Base-by-base conservation (phyloP, 1,140 invertebrate genomes). In the Himalopsyche phryganea region DNA sequence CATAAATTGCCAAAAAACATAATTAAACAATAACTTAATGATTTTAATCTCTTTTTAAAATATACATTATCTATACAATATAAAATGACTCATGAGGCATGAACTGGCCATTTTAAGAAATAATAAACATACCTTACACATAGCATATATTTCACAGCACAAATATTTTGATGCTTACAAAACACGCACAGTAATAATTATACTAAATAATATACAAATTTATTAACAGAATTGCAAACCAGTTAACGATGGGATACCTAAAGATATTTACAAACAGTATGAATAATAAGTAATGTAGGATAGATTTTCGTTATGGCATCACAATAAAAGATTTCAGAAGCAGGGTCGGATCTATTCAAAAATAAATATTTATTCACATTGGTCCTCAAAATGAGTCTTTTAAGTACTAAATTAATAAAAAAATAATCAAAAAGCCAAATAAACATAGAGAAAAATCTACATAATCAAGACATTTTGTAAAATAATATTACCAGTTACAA, bases 361-460 rank as follows among this genome's bases (percentile, higher is more conserved):
- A 56, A 56, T 41, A 48, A 56, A 48, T 32, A 28, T 49, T 32
- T 56, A 48, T 48, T 56, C 36, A 40, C 46, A 56, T 56, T 56
- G 53, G 53, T 56, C 53, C 53, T 56, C 53, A 40, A 41, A 7
- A 56, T 28, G 45, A 55, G 53, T 40, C 51, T 56, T 45, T 45
- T 56, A 56, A 56, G 53, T 56, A 56, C 53, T 56, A 48, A 56
- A 17, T 15, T 19, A 33, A 32, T 46, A 54, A 49, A 32, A 23
- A 49, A 49, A 47, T 20, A 7, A 11, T 47, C 7, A 6, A 33
- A 49, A 3, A 40, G n/a, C 15, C 15, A 13, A 15, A 13, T 6
- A 40, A 40, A n/a, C n/a, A n/a, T n/a, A n/a, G n/a, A n/a, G n/a
- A n/a, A n/a, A n/a, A n/a, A n/a, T n/a, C n/a, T n/a, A n/a, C n/a